These are phyloP conservation scores for Drosophila emarginata DNA, from an alignment of 2,888 invertebrate genomes.

Conservation along the genomic window DNA sequence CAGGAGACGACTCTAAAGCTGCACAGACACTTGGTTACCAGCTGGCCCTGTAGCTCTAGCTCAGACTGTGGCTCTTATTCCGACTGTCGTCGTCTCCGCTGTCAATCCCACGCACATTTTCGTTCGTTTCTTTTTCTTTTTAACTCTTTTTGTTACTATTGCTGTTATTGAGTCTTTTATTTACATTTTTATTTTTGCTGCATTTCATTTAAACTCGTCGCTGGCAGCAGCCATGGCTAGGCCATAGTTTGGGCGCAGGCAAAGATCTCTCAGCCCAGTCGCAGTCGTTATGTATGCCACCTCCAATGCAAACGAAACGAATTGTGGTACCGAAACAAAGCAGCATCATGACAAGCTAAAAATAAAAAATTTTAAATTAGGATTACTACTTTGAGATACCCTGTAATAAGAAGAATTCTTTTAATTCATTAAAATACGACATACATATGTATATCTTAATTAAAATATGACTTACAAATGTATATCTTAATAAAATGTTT, in stretches of 20 bases:
- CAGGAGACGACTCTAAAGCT: conserved; percentile 18
- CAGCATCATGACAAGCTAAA: conserved; percentile 53
- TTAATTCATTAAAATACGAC: too few species aligned
- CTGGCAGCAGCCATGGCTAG: conserved; percentile 29
- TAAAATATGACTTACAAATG: too few species aligned
- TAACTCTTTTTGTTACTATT: conserved; percentile 39
- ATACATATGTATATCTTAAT: too few species aligned
- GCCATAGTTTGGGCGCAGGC: conserved; percentile 25
- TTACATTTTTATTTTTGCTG: conserved; percentile 66
- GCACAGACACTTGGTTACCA: conserved; percentile 2
- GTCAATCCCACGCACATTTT: conserved; percentile 15
- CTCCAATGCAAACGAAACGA: conserved; percentile 55
- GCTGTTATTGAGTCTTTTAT: conserved; percentile 70
- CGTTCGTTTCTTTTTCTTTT: too few species aligned
- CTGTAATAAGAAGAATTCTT: neutral
- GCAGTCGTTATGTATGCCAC: conserved; percentile 52
- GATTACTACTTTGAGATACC: neutral
- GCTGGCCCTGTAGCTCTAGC: neutral
- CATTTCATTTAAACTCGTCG: conserved; percentile 58
- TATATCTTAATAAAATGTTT: too few species aligned
- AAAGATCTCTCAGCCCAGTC: neutral
- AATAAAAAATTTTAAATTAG: neutral
- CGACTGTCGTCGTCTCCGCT: conserved; percentile 31
- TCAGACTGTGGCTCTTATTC: neutral
- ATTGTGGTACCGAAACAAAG: conserved; percentile 48